A percentile compares a stretch with the other conserved stretches of the same genome.
Conservation (phyloP, 2,113 vertebrate genomes). For the Pangasianodon gigas region DNA sequence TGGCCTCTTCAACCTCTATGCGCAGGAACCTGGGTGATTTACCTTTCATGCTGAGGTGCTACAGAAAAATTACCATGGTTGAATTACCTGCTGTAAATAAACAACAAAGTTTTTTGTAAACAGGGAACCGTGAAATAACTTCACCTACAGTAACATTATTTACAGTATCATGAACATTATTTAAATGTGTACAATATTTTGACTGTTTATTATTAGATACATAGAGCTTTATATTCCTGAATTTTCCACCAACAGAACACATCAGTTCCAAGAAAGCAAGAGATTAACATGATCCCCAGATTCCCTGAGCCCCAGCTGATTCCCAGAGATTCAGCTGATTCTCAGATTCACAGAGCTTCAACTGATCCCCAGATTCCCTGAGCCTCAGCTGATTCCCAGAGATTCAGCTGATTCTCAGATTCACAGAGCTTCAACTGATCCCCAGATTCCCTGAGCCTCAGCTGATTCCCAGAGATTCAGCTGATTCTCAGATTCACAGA, state of each 20-base stretch:
- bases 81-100: constrained; percentile 11
- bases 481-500: neutral
- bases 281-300: neutral
- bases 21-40: constrained; percentile 57
- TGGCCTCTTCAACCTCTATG: constrained; percentile 43
- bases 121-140: neutral
- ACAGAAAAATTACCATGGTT: constrained; percentile 38
- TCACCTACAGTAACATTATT: too few relatives aligned
- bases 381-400: neutral
- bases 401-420: neutral
- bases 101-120: neutral
- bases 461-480: neutral
- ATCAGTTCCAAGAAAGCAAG: neutral
- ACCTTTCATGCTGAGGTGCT: constrained; percentile 50
- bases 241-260: neutral
- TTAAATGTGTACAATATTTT: neutral
- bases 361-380: neutral
- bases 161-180: neutral
- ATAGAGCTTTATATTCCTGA: neutral
- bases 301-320: neutral
- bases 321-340: neutral
- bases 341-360: neutral
- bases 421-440: neutral
- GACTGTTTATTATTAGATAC: neutral
- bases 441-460: neutral